Percentiles rank a stretch among this genome's conserved stretches.
phyloP scores from a whole-genome alignment of 2,888 invertebrate genomes.

The Eupithecia subumbrata region DNA sequence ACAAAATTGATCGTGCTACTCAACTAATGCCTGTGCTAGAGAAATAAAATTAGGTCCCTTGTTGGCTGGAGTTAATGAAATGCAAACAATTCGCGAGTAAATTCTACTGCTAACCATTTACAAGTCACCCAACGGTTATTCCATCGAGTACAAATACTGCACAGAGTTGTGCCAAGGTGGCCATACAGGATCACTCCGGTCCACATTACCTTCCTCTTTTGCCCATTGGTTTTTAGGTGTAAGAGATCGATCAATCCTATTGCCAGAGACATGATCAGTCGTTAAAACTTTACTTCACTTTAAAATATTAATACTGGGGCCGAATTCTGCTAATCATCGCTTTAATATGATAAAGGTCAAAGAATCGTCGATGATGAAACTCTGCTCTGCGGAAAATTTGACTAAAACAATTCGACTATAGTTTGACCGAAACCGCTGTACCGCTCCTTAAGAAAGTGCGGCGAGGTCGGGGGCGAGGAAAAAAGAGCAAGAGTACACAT shows the following conservation, averaged over 20 bases:
- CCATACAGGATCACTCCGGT: not conserved
- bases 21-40: not conserved
- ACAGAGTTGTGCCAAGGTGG: not conserved
- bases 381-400: too few species aligned
- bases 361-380: too few species aligned
- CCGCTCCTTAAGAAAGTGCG: too few species aligned
- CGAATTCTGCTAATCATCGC: not conserved
- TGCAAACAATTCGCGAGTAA: slow-evolving; percentile 69
- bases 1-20: not conserved
- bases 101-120: slow-evolving; percentile 60
- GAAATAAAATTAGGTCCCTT: slow-evolving; percentile 65
- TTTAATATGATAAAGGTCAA: too few species aligned
- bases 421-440: too few species aligned
- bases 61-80: slow-evolving; percentile 76
- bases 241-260: not conserved
- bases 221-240: not conserved
- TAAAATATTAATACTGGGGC: not conserved
- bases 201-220: not conserved
- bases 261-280: not conserved
- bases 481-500: too few species aligned
- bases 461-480: too few species aligned
- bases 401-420: too few species aligned
- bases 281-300: not conserved
- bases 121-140: slow-evolving; percentile 28
- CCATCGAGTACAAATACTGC: slow-evolving; percentile 23